These are phyloP conservation scores for Uloborus plumipes DNA, from an alignment of 2,888 invertebrate genomes.

Conservation along the genomic window DNA sequence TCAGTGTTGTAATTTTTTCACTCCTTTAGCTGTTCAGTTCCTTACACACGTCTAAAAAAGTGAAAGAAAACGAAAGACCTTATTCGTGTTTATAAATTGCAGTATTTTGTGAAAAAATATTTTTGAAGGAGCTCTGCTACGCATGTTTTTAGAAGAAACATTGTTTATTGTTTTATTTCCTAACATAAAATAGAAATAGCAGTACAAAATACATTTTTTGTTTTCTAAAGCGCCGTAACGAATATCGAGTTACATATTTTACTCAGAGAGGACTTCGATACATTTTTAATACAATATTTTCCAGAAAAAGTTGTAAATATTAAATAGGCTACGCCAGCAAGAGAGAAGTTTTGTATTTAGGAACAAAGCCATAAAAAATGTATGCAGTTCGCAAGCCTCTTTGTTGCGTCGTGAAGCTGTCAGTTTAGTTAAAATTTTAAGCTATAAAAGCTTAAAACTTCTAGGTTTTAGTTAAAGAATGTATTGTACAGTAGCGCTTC, in stretches of 20 bases:
- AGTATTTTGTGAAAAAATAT: no score
- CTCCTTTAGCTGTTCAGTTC: no score
- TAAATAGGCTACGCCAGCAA: constrained; percentile 30
- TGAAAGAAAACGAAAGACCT: no score
- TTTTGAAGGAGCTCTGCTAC: no score
- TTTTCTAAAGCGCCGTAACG: background rate
- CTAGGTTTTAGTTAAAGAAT: no score
- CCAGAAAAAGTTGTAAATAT: constrained; percentile 46
- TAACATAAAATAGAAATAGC: no score
- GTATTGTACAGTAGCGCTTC: no score
- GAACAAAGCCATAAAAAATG: constrained; percentile 51
- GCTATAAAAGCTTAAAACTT: background rate
- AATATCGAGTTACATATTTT: constrained; percentile 33
- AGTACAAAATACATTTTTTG: background rate
- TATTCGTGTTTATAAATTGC: no score
- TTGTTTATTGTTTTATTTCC: no score
- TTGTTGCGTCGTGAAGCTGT: constrained; percentile 33
- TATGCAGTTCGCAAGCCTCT: constrained; percentile 14
- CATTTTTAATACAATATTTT: constrained; percentile 49
- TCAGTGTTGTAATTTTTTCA: no score
- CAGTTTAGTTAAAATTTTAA: constrained; percentile 48
- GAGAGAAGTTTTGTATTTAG: constrained; percentile 7
- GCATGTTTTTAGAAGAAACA: no score
- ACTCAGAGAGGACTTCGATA: constrained; percentile 29
- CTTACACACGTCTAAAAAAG: no score